phyloP scores from a whole-genome alignment of 2,797 vertebrate species.

The Hypotaenidia okinawae region DNA sequence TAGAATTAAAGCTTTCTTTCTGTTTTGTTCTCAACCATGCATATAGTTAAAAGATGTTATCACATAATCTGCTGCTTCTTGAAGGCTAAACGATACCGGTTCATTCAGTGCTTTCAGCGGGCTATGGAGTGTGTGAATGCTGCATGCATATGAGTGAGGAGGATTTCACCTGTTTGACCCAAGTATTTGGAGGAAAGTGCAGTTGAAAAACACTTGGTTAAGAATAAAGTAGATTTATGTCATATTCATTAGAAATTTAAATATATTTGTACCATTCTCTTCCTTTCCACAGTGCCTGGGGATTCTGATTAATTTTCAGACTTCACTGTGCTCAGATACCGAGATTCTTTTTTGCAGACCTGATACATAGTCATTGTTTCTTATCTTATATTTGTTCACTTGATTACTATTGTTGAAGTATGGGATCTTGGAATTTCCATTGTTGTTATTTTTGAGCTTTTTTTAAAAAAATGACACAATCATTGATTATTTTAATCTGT shows the following conservation, averaged over 20 bases:
- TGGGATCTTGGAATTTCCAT: background rate
- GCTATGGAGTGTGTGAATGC: too few relatives aligned
- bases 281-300: background rate
- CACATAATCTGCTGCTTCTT: background rate
- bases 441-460: background rate
- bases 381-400: background rate
- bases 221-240: background rate
- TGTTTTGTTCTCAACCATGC: background rate
- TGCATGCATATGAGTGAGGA: too few relatives aligned
- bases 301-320: background rate
- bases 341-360: background rate
- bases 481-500: background rate
- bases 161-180: background rate
- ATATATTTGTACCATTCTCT: background rate
- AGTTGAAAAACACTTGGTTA: background rate
- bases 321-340: background rate
- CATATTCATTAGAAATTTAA: background rate
- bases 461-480: background rate
- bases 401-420: background rate
- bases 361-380: background rate
- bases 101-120: background rate
- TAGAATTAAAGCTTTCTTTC: background rate
- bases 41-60: background rate
- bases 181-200: background rate
- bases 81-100: background rate